phyloP scores from a whole-genome alignment of 2,797 vertebrate genomes.

The Graptemys geographica region DNA sequence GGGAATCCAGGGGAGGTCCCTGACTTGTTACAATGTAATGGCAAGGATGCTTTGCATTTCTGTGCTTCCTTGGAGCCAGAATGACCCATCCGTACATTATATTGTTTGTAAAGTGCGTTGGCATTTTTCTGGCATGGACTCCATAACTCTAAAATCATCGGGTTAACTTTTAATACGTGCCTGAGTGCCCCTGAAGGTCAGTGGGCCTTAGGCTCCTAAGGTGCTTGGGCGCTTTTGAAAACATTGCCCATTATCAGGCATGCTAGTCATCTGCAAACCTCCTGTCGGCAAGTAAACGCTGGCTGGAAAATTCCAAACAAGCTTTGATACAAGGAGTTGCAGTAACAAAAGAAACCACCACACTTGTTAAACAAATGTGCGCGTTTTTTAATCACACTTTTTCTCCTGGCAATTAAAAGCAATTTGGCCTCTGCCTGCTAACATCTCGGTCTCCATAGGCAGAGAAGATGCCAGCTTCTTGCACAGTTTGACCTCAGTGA shows the following conservation, averaged over 20 bases:
- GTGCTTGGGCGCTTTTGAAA: background rate
- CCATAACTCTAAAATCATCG: background rate
- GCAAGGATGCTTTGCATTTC: background rate
- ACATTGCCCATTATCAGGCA: background rate
- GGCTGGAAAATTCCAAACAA: background rate
- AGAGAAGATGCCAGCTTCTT: background rate
- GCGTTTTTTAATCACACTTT: accelerated
- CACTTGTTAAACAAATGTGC: accelerated
- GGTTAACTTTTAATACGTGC: background rate
- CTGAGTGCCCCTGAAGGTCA: background rate
- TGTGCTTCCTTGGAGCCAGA: background rate
- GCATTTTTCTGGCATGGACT: background rate
- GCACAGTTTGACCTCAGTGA: background rate
- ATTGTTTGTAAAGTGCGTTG: background rate
- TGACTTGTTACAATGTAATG: background rate
- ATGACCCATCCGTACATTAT: background rate
- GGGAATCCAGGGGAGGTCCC: background rate
- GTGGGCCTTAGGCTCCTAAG: background rate
- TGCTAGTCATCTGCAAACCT: background rate
- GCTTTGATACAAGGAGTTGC: background rate
- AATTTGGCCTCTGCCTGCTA: accelerated
- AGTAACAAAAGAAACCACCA: background rate
- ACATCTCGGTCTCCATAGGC: accelerated
- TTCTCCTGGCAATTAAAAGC: background rate
- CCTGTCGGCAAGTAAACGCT: background rate